Percentiles rank a stretch among this genome's conserved stretches.
Conservation (phyloP, 2,797 vertebrate genomes). For the Sebastes dallii region DNA sequence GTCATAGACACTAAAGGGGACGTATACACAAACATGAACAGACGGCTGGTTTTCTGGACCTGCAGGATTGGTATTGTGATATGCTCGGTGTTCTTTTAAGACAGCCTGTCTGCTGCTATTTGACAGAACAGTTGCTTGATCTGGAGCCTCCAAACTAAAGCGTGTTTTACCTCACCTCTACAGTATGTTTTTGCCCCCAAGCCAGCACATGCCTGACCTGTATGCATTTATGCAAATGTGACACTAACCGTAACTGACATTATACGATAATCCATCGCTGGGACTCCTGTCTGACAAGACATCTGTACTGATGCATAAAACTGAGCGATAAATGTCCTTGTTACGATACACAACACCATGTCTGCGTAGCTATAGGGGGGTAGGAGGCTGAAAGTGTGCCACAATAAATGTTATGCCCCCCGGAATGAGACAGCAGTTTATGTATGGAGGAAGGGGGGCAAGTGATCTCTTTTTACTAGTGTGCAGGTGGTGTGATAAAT, state of each 20-base stretch:
- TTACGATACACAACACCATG: neutral
- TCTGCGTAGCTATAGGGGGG: neutral
- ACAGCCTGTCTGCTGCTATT: slow-evolving; percentile 35
- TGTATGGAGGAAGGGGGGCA: slow-evolving; percentile 56
- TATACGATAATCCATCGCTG: slow-evolving; percentile 10
- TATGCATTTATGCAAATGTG: slow-evolving; percentile 26
- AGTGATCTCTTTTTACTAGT: slow-evolving; percentile 72
- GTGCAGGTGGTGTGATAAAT: slow-evolving; percentile 77
- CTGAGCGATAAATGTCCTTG: slow-evolving; percentile 17
- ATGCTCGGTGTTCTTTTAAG: slow-evolving; percentile 36
- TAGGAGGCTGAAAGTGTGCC: slow-evolving; percentile 41
- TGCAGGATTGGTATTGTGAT: slow-evolving; percentile 25
- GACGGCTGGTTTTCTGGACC: slow-evolving; percentile 45
- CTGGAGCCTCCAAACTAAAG: slow-evolving; percentile 4
- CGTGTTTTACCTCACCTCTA: neutral
- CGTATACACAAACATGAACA: slow-evolving; percentile 34
- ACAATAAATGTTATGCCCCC: slow-evolving; percentile 53
- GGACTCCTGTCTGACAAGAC: slow-evolving; percentile 30
- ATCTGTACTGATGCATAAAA: slow-evolving; percentile 47
- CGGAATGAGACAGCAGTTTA: slow-evolving; percentile 59
- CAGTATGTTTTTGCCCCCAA: neutral
- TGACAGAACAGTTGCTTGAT: slow-evolving; percentile 2
- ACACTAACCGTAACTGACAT: slow-evolving; percentile 30
- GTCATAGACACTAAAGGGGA: slow-evolving; percentile 34
- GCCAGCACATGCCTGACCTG: slow-evolving; percentile 7